Evolutionary conservation across 2,797 vertebrate species (phyloP), one percentile per base, ranked within the genome.

Genomic region (Halcyon badia): DNA sequence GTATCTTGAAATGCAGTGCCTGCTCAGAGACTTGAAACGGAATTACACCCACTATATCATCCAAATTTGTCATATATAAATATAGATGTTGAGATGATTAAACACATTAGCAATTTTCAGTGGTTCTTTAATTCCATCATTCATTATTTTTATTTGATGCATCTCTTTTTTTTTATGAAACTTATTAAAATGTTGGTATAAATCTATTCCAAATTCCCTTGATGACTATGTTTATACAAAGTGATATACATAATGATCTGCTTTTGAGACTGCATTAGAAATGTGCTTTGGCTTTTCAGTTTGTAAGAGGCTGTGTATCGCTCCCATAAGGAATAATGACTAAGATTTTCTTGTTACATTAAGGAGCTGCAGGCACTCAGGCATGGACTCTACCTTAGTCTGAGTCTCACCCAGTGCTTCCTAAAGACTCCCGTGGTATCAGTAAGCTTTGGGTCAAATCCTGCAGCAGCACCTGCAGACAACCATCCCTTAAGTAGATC

Each of bases 61-160:
- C 86, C 90, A 95, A 93, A 97, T 96, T 96, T 96, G 91, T 95
- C 94, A 51, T 96, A 92, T 94, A 97, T 96, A 97, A 97, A 97
- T 96, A 96, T 93, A 96, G 94, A 93, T 96, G 93, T 94, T 89
- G 91, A 96, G 93, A 96, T 96, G 91, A 96, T 97, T 97, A 97
- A 97, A 93, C 93, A 95, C 73, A 96, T 96, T 97, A 95, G 96
- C 91, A 94, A 94, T 94, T 96, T 97, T 90, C 93, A 95, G 75
- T 94, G 86, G 71, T 94, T 97, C 88, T 97, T 96, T 97, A 97
- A 96, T 96, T 93, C 81, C 65, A 75, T 93, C 92, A 37, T 94
- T 97, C 95, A 96, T 96, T 96, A 96, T 97, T 97, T 96, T 96
- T 95, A 96, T 97, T 95, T 96, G 94, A 97, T 94, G 95, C 97